A percentile compares a stretch with the other conserved stretches of the same genome.
These are phyloP conservation scores for Patella vulgata DNA, from an alignment of 1,140 invertebrate species.

Conservation along the genomic window DNA sequence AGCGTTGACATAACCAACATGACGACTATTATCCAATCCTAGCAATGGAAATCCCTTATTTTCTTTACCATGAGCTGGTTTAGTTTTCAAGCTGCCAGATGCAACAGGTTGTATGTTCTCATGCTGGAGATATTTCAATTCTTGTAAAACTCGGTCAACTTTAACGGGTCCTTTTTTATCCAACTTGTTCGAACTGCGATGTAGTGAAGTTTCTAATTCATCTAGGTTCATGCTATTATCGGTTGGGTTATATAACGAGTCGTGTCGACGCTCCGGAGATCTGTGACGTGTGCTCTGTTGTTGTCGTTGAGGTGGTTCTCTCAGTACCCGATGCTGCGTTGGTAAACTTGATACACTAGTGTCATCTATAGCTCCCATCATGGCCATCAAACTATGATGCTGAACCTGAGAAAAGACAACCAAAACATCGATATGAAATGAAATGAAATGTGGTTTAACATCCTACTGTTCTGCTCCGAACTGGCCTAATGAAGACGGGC, in stretches of 20 bases:
- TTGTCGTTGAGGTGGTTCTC: neutral
- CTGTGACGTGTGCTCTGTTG: neutral
- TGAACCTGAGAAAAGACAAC: slow-evolving; percentile 47
- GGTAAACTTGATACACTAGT: slow-evolving; percentile 4
- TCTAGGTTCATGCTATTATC: no score
- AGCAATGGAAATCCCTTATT: slow-evolving; percentile 18
- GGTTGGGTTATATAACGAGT: neutral
- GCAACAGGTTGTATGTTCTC: neutral
- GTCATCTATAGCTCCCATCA: slow-evolving; percentile 60
- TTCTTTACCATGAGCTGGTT: slow-evolving; percentile 21
- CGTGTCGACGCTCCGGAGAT: neutral
- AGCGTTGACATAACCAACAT: no score
- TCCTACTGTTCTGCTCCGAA: no score
- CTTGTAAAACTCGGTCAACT: slow-evolving; percentile 25
- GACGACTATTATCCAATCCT: neutral
- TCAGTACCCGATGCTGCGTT: slow-evolving; percentile 2
- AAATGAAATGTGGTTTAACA: no score
- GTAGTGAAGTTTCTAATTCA: no score
- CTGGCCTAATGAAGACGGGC: no score
- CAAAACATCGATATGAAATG: no score
- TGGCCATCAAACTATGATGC: slow-evolving; percentile 55
- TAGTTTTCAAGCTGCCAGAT: slow-evolving; percentile 12
- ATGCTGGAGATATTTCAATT: slow-evolving; percentile 45
- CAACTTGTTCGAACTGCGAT: no score
- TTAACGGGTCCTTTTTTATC: neutral